Conservation (phyloP, 2,797 vertebrate species). For the Lacerta bilineata region DNA sequence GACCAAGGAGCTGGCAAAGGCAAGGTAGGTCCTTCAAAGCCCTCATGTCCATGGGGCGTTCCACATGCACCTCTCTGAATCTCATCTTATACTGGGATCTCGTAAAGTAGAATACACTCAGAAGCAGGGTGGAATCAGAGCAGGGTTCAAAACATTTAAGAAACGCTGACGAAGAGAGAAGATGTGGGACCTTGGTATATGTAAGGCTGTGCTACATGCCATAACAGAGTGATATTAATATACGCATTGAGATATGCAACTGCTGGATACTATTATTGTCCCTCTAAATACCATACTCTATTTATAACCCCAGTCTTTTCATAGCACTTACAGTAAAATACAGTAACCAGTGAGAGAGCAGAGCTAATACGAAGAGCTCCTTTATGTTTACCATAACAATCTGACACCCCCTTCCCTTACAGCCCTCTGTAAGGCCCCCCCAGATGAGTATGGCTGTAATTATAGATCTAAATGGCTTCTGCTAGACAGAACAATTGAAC, state of each 20-base stretch:
- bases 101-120: no score
- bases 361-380: constrained; percentile 56
- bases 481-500: neutral
- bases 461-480: constrained; percentile 22
- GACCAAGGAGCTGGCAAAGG: no score
- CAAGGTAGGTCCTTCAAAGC: no score
- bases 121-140: neutral
- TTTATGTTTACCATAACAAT: constrained; percentile 51
- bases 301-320: constrained; percentile 66
- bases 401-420: constrained; percentile 41
- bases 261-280: constrained; percentile 64
- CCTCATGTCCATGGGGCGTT: no score
- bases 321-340: constrained; percentile 69
- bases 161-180: neutral
- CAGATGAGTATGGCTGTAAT: constrained; percentile 57
- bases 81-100: no score
- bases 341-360: constrained; percentile 53
- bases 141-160: neutral
- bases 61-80: no score
- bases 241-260: constrained; percentile 62
- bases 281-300: constrained; percentile 68
- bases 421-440: constrained; percentile 42
- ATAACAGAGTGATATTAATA: constrained; percentile 51
- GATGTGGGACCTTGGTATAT: constrained; percentile 40
- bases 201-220: constrained; percentile 5